Evolutionary conservation across 1,140 invertebrate species (phyloP), one percentile per base, ranked within the genome.

Genomic region (Danaus plexippus): DNA sequence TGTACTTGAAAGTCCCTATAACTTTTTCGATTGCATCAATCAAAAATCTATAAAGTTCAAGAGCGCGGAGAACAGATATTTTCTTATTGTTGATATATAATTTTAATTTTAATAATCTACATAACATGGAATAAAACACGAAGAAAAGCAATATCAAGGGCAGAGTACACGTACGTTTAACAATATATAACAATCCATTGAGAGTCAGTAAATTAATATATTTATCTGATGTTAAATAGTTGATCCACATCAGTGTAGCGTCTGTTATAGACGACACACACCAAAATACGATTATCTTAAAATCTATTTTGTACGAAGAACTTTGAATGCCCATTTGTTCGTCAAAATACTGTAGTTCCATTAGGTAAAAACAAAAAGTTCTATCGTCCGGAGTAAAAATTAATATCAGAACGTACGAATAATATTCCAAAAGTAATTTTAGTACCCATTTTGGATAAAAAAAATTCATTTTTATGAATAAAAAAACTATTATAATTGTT

Each of bases 81-180:
- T 47, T 47, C 44, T 45, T n/a, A 45, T 40, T 52, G 32, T 9
- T 52, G 8, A 54, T 32, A 11, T 18, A 54, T 54, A 45, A 45
- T 9, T 22, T 54, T 32, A 54, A 43, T 15, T 45, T 13, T 15
- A 40, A 10, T 32, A 54, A 54, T 9, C 52, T 43, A 43, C 43
- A 22, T 11, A 45, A 54, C 9, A 44, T 6, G 1, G 22, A 46
- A 46, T 46, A 54, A 22, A 54, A 54, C 22, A 54, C 45, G 13
- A 54, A 54, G 11, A 54, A 32, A 11, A 54, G 43, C 32, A 46
- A 45, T 1, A 54, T 12, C 44, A 22, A 9, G 9, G 43, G 43
- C 32, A 22, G 8, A 9, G 2, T 32, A 32, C 22, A 32, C 2
- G 22, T 32, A 8, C 22, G 22, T 32, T 32, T 32, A 32, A 32